Conservation (phyloP, 2,797 vertebrate genomes). For the Manis pentadactyla region DNA sequence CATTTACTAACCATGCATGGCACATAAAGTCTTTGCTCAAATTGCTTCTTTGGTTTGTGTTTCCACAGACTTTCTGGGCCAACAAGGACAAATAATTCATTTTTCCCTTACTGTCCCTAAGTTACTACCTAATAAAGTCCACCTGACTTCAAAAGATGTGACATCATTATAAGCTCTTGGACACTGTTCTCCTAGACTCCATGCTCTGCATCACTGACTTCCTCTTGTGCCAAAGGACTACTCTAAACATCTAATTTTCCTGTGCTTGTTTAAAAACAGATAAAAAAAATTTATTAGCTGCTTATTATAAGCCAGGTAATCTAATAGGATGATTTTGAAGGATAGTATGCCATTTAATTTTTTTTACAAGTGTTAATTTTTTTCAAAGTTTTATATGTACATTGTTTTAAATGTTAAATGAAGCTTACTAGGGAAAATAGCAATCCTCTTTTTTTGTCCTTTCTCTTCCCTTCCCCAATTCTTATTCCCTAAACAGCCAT, state of each 20-base stretch:
- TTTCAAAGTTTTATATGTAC: background rate
- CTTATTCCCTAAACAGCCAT: background rate
- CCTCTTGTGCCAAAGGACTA: background rate
- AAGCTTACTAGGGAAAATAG: background rate
- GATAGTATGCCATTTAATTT: background rate
- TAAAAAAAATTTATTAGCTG: background rate
- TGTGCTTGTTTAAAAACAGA: background rate
- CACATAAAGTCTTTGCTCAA: background rate
- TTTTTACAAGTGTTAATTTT: background rate
- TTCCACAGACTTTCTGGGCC: background rate
- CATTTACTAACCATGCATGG: background rate
- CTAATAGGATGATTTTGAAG: background rate
- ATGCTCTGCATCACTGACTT: background rate
- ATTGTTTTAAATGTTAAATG: slow-evolving; percentile 15
- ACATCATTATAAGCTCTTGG: background rate
- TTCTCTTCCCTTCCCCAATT: background rate
- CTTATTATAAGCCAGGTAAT: background rate
- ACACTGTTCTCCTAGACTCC: background rate
- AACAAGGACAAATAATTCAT: background rate
- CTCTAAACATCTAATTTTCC: background rate
- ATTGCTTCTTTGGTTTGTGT: background rate
- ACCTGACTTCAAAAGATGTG: background rate
- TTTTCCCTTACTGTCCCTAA: background rate
- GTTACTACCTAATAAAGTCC: background rate
- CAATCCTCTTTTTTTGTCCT: background rate